Evolutionary conservation across 2,888 invertebrate genomes (phyloP).

Genomic region (Xylota segnis): DNA sequence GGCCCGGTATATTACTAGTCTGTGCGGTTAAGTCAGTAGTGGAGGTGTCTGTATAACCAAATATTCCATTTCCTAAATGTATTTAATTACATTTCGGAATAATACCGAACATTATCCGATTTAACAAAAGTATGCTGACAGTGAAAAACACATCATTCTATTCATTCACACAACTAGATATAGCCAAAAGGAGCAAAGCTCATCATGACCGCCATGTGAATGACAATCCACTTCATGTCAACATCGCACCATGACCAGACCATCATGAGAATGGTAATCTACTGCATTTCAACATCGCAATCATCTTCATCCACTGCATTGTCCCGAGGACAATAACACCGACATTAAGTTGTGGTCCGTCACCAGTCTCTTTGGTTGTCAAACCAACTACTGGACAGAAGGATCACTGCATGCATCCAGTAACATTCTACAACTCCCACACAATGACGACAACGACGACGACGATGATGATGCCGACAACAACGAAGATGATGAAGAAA

Average conservation of each 20-base stretch:
- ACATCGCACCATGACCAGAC: conserved; percentile 28
- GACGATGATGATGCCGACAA: neutral
- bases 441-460: neutral
- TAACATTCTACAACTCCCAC: conserved; percentile 21
- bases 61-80: conserved; percentile 8
- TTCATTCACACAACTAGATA: conserved; percentile 28
- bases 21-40: no score
- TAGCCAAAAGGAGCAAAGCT: conserved; percentile 27
- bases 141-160: conserved; percentile 25
- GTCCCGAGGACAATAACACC: conserved; percentile 62
- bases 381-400: conserved; percentile 30
- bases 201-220: conserved; percentile 23
- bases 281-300: conserved; percentile 67
- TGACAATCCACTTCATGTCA: conserved; percentile 24
- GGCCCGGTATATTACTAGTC: no score
- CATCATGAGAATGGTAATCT: conserved; percentile 52
- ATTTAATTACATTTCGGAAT: conserved; percentile 22
- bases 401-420: conserved; percentile 38
- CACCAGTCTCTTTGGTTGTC: conserved; percentile 63
- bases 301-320: conserved; percentile 68
- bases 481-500: conserved; percentile 16
- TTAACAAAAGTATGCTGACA: conserved; percentile 6
- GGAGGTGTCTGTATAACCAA: neutral
- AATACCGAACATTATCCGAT: conserved; percentile 4
- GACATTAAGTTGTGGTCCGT: conserved; percentile 64